Evolutionary conservation across 1,140 invertebrate species (phyloP).

Genomic region (Drosophila guanche): DNA sequence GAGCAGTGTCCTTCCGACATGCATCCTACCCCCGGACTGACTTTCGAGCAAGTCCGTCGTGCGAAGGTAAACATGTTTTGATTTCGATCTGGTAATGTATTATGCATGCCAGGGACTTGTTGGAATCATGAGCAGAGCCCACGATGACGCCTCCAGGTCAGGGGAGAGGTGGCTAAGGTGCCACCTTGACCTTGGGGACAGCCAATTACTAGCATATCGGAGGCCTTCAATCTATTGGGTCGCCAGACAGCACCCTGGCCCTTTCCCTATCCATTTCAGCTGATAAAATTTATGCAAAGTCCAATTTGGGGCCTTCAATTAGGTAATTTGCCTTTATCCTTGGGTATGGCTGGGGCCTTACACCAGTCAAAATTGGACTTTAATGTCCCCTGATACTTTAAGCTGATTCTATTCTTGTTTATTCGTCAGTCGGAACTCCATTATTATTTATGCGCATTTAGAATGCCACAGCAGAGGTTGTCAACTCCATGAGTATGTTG

Average conservation of each 20-base stretch:
- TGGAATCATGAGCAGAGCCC: background rate
- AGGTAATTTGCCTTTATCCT: constrained; percentile 55
- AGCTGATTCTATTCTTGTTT: constrained; percentile 30
- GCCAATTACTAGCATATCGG: constrained; percentile 22
- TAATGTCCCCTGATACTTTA: constrained; percentile 33
- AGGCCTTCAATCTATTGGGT: constrained; percentile 39
- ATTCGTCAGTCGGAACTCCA: constrained; percentile 26
- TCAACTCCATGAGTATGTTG: constrained; percentile 6
- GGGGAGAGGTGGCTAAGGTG: too few relatives aligned
- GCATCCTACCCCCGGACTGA: constrained; percentile 4
- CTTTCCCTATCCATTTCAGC: constrained; percentile 5
- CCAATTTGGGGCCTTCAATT: constrained; percentile 60
- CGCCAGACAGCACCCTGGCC: constrained; percentile 1
- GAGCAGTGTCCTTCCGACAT: constrained; percentile 20
- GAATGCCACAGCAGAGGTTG: background rate
- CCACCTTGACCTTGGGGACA: constrained; percentile 18
- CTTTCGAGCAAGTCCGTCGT: constrained; percentile 19
- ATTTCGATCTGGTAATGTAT: constrained; percentile 67
- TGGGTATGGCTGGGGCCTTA: constrained; percentile 22
- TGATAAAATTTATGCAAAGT: constrained; percentile 57
- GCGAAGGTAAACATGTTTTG: constrained; percentile 68
- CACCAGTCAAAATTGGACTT: constrained; percentile 43
- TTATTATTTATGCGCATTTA: constrained; percentile 60
- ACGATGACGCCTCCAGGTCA: too few relatives aligned
- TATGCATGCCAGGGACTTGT: constrained; percentile 50